phyloP scores from a whole-genome alignment of 1,140 invertebrate genomes.

The Matsumurasca onukii region DNA sequence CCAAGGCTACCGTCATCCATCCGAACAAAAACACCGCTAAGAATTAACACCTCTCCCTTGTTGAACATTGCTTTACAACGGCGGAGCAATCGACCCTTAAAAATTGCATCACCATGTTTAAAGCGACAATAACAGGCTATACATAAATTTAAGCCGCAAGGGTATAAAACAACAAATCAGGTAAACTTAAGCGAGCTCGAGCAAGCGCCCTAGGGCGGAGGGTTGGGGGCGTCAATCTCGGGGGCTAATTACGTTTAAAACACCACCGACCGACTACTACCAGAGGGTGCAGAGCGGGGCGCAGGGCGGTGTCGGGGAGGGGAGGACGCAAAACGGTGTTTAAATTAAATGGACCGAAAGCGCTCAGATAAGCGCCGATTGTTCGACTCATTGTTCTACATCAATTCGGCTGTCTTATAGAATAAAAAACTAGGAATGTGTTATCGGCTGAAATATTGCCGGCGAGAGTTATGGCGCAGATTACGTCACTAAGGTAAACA shows the following conservation, averaged over 20 bases:
- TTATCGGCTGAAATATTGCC: constrained; percentile 23
- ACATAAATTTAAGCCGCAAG: neutral
- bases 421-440: constrained; percentile 19
- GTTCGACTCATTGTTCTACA: constrained; percentile 25
- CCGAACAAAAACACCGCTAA: too few species aligned
- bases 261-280: neutral
- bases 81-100: too few species aligned
- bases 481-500: constrained; percentile 12
- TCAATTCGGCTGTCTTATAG: constrained; percentile 16
- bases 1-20: too few species aligned
- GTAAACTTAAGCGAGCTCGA: neutral
- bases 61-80: too few species aligned
- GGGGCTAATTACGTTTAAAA: constrained; percentile 9
- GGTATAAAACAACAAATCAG: neutral
- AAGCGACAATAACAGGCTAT: too few species aligned
- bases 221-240: neutral
- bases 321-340: constrained; percentile 27
- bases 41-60: too few species aligned
- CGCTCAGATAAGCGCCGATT: constrained; percentile 29
- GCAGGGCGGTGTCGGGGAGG: neutral
- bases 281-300: constrained; percentile 3
- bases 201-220: neutral
- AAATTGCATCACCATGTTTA: too few species aligned
- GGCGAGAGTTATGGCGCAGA: constrained; percentile 1
- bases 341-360: constrained; percentile 35